Conservation (phyloP, 2,113 vertebrate species). For the Oryctolagus cuniculus region DNA sequence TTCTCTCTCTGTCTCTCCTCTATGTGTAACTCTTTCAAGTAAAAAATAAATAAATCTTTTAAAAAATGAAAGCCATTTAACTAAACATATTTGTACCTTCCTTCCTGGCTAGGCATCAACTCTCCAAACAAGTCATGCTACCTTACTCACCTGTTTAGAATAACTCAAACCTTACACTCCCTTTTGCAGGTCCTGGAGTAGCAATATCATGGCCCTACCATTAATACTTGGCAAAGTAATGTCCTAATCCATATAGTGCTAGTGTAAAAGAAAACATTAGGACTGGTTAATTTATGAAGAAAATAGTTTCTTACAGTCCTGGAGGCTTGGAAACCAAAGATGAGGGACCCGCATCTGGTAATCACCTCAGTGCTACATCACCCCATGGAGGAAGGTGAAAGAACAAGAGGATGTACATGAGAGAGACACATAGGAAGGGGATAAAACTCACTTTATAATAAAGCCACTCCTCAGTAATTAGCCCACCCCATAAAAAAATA, state of each 20-base stretch:
- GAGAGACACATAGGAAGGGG: background rate
- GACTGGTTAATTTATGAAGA: background rate
- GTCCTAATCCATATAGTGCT: background rate
- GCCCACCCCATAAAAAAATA: background rate
- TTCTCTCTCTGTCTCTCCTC: too few species aligned
- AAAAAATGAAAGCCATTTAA: slow-evolving; percentile 78
- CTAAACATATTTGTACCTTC: background rate
- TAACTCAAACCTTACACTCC: background rate
- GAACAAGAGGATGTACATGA: background rate
- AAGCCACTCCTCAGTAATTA: background rate
- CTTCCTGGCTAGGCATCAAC: background rate
- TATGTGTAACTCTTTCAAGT: too few species aligned
- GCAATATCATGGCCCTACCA: background rate
- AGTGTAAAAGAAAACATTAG: background rate
- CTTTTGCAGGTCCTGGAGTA: background rate
- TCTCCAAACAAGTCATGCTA: background rate
- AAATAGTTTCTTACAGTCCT: background rate
- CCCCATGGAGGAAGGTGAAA: background rate
- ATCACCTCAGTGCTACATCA: too few species aligned
- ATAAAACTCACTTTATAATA: background rate
- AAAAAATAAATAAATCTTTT: slow-evolving; percentile 88
- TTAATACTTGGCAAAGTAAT: slow-evolving; percentile 5
- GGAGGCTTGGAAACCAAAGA: background rate
- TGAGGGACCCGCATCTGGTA: background rate
- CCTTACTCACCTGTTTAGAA: background rate